Evolutionary conservation across 2,888 invertebrate species (phyloP), one percentile per base, ranked within the genome.

Genomic region (Hetaerina titia): DNA sequence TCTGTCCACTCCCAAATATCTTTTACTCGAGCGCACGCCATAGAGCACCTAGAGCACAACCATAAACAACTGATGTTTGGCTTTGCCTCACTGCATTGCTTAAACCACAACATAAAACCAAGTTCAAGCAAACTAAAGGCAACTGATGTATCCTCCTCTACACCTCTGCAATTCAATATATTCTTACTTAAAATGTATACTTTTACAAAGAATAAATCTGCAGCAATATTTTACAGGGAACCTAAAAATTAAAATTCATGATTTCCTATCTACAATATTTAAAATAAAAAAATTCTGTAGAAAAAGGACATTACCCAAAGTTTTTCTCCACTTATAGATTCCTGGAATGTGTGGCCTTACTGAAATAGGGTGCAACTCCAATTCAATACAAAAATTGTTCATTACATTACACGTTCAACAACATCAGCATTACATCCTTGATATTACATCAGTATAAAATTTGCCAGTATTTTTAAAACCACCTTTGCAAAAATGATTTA

Each of bases 241-340:
- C 25, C 31, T 81, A 81, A 25, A 81, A 81, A 25, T 81, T 81
- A 81, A 81, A 81, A 81, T 25, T 22, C n/a, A n/a, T 81, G 31
- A 1, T 81, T 81, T 31, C 31, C 81, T 81, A 69, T 92, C 56
- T 92, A n/a, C 15, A n/a, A 58, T 56, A 25, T 22, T 64, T 90
- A 31, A 92, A 63, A 31, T 58, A 22, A 19, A 90, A n/a, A 22
- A 19, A 69, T 17, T 92, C 69, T 19, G 22, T 13, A 56, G 69
- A 92, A 92, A 92, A 90, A 56, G 69, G 56, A 92, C 92, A 92
- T 92, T 74, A 57, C 92, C 11, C 13, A 81, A 81, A 81, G 31
- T n/a, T 13, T 69, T 56, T 89, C n/a, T n/a, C 8, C n/a, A 56
- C n/a, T 56, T 92, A 5, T 45, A 56, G 57, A 64, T 69, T 57